phyloP scores from a whole-genome alignment of 2,113 vertebrate species.

The Chascanopsetta lugubris region DNA sequence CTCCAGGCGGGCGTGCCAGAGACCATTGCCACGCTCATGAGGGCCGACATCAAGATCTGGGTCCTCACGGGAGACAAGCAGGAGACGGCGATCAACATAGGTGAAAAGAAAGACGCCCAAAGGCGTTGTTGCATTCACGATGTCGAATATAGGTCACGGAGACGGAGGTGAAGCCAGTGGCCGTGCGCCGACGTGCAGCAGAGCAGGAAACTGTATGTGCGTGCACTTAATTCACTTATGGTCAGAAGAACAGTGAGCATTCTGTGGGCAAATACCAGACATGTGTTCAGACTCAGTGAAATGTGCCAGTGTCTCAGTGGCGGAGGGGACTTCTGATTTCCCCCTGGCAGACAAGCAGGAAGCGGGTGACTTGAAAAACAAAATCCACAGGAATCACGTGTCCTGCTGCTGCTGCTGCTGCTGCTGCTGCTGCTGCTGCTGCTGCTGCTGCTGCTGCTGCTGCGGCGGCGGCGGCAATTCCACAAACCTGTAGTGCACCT shows the following conservation, averaged over 20 bases:
- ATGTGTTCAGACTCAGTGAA: slow-evolving; percentile 24
- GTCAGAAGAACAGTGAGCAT: slow-evolving; percentile 18
- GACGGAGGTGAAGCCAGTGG: slow-evolving; percentile 3
- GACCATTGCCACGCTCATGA: slow-evolving; percentile 92
- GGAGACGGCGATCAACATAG: slow-evolving; percentile 97
- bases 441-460: too few relatives aligned
- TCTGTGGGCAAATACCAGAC: slow-evolving; percentile 45
- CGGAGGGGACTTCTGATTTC: slow-evolving; percentile 13
- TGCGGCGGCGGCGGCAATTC: too few relatives aligned
- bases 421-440: too few relatives aligned
- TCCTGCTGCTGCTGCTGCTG: not conserved
- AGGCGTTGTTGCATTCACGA: too few relatives aligned
- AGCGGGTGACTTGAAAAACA: not conserved
- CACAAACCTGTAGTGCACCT: not conserved
- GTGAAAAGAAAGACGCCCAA: slow-evolving; percentile 70
- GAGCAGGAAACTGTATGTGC: slow-evolving; percentile 10
- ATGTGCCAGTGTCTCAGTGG: not conserved
- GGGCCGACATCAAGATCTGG: slow-evolving; percentile 97
- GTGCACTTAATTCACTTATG: slow-evolving; percentile 41
- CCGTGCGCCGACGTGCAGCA: not conserved
- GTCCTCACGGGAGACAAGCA: slow-evolving; percentile 97
- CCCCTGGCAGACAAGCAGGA: slow-evolving; percentile 4
- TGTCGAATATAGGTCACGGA: not conserved
- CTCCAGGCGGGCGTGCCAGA: slow-evolving; percentile 96
- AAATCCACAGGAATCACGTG: not conserved